Evolutionary conservation across 2,113 vertebrate species (phyloP), one percentile per base, ranked within the genome.

Genomic region (Pao palembangensis): DNA sequence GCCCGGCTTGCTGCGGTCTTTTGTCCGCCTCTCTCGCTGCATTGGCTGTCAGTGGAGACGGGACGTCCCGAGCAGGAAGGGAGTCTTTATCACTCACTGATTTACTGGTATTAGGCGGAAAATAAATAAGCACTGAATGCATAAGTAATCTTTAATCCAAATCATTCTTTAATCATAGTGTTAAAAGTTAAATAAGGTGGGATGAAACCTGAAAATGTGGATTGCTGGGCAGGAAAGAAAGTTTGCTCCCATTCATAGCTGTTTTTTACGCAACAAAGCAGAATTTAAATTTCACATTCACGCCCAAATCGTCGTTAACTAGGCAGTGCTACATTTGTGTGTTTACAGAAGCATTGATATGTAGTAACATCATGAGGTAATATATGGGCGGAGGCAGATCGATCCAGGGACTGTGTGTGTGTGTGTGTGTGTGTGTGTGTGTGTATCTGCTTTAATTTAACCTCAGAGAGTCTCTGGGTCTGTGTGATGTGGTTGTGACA

Each of bases 51-150:
- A 61, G 6, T 19, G 10, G 13, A 34, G 51, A 18, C 62, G 41
- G 82, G 84, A 74, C 81, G 79, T 84, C 86, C 86, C 73, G 50
- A 28, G 31, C 61, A 2, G 55, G 78, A 81, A 70, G 62, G 25
- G 19, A 56, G 19, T 14, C 2, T 2, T 8, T 19, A 25, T 49
- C 47, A 8, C 44, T 12, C 44, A 15, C n/a, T 13, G 44, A 3
- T 46, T 46, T 46, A 13, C 44, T 46, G 44, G 6, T 46, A 7
- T 46, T 6, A 46, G 44, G 44, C 16, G 4, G 17, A 46, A 16
- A 17, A 28, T 28, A 46, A 46, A 16, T 46, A 6, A 6, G 7
- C 4, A 16, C n/a, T 2, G 2, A 12, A 38, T 12, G 1, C 34
- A 38, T 2, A 2, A 38, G 10, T 38, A 6, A 12, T 38, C 34